Evolutionary conservation across 2,888 invertebrate species (phyloP).

Genomic region (Erpobdella octoculata): DNA sequence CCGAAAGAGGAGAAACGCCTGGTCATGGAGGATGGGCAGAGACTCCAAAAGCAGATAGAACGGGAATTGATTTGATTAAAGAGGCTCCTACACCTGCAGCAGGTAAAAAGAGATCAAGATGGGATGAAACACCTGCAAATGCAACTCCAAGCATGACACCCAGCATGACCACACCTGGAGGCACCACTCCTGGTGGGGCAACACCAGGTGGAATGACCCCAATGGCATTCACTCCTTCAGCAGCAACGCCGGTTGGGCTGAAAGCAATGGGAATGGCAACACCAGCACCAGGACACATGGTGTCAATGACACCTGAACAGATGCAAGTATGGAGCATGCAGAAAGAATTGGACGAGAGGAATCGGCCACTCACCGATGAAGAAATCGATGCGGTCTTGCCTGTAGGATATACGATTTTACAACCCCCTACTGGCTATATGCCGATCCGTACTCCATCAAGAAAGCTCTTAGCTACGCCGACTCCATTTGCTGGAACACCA

Average conservation of each 20-base stretch:
- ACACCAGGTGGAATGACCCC: slow-evolving; percentile 45
- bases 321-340: slow-evolving; percentile 95
- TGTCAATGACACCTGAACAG: slow-evolving; percentile 98
- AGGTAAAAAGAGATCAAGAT: slow-evolving; percentile 86
- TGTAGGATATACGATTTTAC: slow-evolving; percentile 78
- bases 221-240: slow-evolving; percentile 48
- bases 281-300: slow-evolving; percentile 72
- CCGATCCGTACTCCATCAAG: slow-evolving; percentile 94
- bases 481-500: slow-evolving; percentile 65
- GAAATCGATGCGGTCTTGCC: slow-evolving; percentile 96
- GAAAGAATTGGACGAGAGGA: slow-evolving; percentile 93
- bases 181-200: slow-evolving; percentile 36
- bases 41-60: slow-evolving; percentile 86
- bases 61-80: slow-evolving; percentile 57
- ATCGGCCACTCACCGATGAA: slow-evolving; percentile 88
- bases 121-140: slow-evolving; percentile 90
- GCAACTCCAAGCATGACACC: slow-evolving; percentile 53
- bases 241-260: slow-evolving; percentile 57
- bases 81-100: slow-evolving; percentile 89
- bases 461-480: slow-evolving; percentile 93
- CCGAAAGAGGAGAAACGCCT: slow-evolving; percentile 89
- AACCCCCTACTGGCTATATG: slow-evolving; percentile 87
- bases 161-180: slow-evolving; percentile 34
- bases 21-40: slow-evolving; percentile 96
- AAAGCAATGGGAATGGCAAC: slow-evolving; percentile 98